These are phyloP conservation scores for Dascillus cervinus DNA, from an alignment of 2,888 invertebrate genomes.

Conservation along the genomic window DNA sequence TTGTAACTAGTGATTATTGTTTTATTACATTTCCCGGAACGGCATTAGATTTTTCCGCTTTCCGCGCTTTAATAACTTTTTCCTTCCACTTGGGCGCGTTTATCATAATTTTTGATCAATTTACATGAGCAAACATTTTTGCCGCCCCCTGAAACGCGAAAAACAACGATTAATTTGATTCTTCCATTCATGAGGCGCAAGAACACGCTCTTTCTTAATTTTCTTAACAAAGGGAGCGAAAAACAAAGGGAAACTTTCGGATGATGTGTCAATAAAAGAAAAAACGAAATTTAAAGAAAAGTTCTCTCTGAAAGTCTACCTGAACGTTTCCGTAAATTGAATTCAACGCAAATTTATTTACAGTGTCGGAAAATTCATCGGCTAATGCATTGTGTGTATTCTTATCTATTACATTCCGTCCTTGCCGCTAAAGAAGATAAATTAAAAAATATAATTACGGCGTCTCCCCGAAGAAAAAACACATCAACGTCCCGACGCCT, in stretches of 20 bases:
- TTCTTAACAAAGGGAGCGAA: slow-evolving; percentile 9
- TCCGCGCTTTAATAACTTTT: too few species aligned
- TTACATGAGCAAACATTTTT: slow-evolving; percentile 5
- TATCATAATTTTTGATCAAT: too few species aligned
- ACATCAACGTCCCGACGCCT: slow-evolving; percentile 33
- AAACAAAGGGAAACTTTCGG: slow-evolving; percentile 5
- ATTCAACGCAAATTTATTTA: slow-evolving; percentile 28
- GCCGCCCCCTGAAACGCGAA: neutral
- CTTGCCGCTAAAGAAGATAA: slow-evolving; percentile 57
- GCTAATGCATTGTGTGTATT: slow-evolving; percentile 32
- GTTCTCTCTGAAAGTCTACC: slow-evolving; percentile 16
- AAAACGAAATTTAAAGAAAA: slow-evolving; percentile 12
- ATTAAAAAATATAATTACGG: slow-evolving; percentile 66
- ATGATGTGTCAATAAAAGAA: slow-evolving; percentile 11
- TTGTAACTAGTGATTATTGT: too few species aligned
- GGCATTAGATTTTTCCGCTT: too few species aligned
- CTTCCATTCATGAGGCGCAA: slow-evolving; percentile 5
- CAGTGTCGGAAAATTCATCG: slow-evolving; percentile 33
- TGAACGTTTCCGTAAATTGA: slow-evolving; percentile 9
- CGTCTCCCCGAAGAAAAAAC: slow-evolving; percentile 52
- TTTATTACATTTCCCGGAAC: too few species aligned
- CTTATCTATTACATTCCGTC: slow-evolving; percentile 35
- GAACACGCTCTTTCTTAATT: slow-evolving; percentile 6
- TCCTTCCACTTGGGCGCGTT: too few species aligned
- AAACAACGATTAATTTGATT: slow-evolving; percentile 9